A percentile compares a stretch with the other conserved stretches of the same genome.
phyloP scores from a whole-genome alignment of 1,140 invertebrate genomes.

The Augochlora pura region DNA sequence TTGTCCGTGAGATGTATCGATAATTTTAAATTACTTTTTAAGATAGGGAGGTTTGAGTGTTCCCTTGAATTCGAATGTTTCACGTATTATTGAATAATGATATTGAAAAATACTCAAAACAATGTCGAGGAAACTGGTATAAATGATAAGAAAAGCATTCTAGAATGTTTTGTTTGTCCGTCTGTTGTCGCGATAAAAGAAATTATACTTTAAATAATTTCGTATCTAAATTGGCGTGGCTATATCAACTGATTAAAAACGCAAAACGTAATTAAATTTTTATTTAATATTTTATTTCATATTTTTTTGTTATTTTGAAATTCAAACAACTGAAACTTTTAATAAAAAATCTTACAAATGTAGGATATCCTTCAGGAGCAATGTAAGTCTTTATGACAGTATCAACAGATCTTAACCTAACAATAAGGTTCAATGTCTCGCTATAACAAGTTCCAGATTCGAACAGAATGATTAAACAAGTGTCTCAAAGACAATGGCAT shows the following conservation, averaged over 20 bases:
- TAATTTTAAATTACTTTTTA: neutral
- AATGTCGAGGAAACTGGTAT: neutral
- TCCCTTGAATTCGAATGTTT: no score
- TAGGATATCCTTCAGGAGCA: neutral
- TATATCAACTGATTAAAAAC: no score
- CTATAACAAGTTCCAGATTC: neutral
- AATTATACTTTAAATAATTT: no score
- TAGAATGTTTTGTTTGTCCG: no score
- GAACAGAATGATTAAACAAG: neutral
- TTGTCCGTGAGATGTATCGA: neutral
- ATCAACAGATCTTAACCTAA: slow-evolving; percentile 10
- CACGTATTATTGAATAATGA: no score
- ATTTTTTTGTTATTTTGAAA: no score
- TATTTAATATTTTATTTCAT: no score
- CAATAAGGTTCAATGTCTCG: slow-evolving; percentile 1
- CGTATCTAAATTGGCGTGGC: no score
- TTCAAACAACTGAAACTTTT: no score
- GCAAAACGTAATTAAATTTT: no score
- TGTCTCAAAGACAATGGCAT: neutral
- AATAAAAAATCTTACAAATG: neutral
- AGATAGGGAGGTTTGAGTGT: neutral
- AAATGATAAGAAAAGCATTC: neutral
- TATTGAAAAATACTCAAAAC: neutral
- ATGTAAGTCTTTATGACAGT: neutral
- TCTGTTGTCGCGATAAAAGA: no score